A percentile compares a stretch with the other conserved stretches of the same genome.
Conservation (phyloP, 2,113 vertebrate species). For the Psilopsiagon aymara region DNA sequence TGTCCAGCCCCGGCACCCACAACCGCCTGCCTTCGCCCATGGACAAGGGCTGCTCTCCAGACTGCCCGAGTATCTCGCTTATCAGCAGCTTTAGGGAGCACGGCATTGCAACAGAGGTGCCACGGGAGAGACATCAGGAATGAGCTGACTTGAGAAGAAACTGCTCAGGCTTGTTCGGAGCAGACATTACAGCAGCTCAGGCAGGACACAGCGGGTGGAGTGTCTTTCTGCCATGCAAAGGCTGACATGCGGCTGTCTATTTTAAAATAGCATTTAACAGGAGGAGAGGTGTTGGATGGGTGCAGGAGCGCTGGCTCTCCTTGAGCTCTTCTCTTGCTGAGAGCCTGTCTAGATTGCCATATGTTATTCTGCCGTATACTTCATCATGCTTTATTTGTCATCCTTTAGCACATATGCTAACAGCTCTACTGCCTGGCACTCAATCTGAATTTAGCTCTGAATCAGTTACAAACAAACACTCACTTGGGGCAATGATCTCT, state of each 20-base stretch:
- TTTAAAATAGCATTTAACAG: background rate
- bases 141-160: rapidly evolving
- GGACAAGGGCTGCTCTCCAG: background rate
- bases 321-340: background rate
- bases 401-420: conserved; percentile 1
- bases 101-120: background rate
- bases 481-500: background rate
- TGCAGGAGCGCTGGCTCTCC: conserved; percentile 7
- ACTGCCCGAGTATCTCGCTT: rapidly evolving
- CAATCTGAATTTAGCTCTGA: conserved; percentile 5
- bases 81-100: background rate
- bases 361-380: background rate
- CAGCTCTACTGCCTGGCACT: conserved; percentile 28
- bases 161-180: background rate
- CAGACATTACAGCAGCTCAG: background rate
- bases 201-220: background rate
- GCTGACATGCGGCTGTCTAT: background rate
- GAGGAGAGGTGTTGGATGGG: background rate
- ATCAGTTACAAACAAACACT: conserved; percentile 4
- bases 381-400: conserved; percentile 23
- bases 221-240: background rate
- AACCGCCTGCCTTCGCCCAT: background rate
- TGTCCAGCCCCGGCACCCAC: background rate
- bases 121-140: background rate
- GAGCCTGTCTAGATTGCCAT: conserved; percentile 40